These are phyloP conservation scores for Pempheris klunzingeri DNA, from an alignment of 2,797 vertebrate species.

Conservation along the genomic window DNA sequence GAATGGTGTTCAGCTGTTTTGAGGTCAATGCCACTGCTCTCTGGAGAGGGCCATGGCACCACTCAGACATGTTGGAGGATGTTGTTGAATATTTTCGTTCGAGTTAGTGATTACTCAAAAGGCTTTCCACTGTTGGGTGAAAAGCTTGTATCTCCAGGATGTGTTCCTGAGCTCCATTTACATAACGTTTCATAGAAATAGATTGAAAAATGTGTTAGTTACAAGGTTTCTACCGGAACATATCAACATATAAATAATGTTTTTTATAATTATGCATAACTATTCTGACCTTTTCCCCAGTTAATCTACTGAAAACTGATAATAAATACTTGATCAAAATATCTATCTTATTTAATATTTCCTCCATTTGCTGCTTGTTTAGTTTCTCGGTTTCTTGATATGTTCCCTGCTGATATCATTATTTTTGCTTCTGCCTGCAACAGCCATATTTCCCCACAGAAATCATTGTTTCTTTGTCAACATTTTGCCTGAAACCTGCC, in stretches of 20 bases:
- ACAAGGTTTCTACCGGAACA: not conserved
- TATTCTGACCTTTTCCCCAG: not conserved
- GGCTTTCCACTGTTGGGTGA: not conserved
- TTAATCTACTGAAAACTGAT: not conserved
- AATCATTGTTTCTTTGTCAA: not conserved
- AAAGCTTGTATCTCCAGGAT: not conserved
- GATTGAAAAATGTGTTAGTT: not conserved
- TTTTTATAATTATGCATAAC: not conserved
- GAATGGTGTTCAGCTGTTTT: not conserved
- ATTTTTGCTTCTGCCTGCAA: not conserved
- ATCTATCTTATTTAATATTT: not conserved
- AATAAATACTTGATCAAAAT: not conserved
- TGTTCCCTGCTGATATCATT: constrained; percentile 1
- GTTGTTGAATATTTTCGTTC: not conserved
- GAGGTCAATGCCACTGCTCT: constrained; percentile 1
- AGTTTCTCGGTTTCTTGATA: not conserved
- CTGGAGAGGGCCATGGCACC: not conserved
- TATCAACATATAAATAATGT: not conserved
- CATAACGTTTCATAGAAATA: not conserved
- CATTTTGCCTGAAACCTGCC: constrained; percentile 2
- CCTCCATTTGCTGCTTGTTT: not conserved
- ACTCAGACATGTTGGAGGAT: not conserved
- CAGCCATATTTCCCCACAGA: not conserved
- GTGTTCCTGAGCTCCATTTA: not conserved
- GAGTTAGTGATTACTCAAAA: not conserved